phyloP scores from a whole-genome alignment of 2,113 vertebrate genomes.

The Nothocercus nigrocapillus region DNA sequence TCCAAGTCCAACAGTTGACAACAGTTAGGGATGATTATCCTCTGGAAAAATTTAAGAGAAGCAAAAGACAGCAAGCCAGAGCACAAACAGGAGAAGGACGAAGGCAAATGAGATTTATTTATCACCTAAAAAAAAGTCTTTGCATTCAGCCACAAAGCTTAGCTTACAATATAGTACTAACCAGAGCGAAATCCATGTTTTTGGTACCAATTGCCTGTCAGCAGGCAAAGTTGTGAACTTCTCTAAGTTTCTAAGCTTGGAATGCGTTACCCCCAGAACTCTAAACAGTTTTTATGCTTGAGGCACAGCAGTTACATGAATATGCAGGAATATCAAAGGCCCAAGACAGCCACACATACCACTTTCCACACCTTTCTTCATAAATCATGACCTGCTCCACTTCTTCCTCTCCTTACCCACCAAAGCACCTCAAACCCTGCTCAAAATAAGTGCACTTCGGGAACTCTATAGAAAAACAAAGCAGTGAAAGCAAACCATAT shows the following conservation, averaged over 20 bases:
- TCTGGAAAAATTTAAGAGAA: not conserved
- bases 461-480: not conserved
- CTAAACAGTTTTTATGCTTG: not conserved
- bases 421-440: not conserved
- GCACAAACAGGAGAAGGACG: not conserved
- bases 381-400: not conserved
- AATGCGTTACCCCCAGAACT: not conserved
- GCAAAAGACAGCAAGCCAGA: not conserved
- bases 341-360: not conserved
- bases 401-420: not conserved
- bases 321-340: not conserved
- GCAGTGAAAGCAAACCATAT: not conserved
- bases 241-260: not conserved
- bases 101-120: not conserved
- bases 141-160: not conserved
- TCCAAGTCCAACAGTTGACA: not conserved
- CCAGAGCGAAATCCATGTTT: not conserved
- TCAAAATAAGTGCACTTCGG: not conserved
- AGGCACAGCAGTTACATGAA: not conserved
- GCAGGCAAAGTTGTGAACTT: not conserved
- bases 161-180: accelerated
- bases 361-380: not conserved
- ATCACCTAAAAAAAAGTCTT: not conserved
- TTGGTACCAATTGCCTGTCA: not conserved
- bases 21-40: not conserved